Conservation (phyloP, 2,113 vertebrate genomes). For the Pterocles orientalis region DNA sequence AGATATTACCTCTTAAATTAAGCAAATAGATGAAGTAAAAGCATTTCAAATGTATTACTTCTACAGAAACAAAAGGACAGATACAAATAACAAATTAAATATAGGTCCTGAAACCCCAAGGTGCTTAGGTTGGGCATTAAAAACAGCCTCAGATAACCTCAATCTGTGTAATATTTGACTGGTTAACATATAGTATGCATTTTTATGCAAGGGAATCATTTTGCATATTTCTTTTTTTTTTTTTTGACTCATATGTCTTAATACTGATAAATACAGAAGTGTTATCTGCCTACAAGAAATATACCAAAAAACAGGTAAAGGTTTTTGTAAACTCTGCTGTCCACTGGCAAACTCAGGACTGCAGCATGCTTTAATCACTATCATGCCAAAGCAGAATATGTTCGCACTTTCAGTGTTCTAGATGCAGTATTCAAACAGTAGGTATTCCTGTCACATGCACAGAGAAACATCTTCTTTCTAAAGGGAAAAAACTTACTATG, state of each 20-base stretch:
- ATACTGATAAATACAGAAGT: neutral
- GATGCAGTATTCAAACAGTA: neutral
- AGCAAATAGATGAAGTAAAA: neutral
- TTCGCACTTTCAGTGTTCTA: neutral
- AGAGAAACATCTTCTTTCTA: neutral
- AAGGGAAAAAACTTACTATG: neutral
- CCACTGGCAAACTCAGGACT: neutral
- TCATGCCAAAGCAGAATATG: neutral
- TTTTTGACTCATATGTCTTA: neutral
- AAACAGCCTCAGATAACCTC: neutral
- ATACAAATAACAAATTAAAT: neutral
- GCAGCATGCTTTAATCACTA: neutral
- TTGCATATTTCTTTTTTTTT: neutral
- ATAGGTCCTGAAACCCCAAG: neutral
- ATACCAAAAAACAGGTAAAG: neutral
- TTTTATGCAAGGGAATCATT: neutral
- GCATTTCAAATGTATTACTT: neutral
- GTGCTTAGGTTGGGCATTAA: neutral
- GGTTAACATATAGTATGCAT: neutral
- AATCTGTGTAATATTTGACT: neutral
- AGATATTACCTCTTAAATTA: neutral
- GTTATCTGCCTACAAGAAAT: neutral
- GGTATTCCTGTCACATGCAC: neutral
- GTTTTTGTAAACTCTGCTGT: neutral
- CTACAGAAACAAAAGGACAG: neutral